Evolutionary conservation across 2,797 vertebrate genomes (phyloP).

Genomic region (Ctenopoma kingsleyae): DNA sequence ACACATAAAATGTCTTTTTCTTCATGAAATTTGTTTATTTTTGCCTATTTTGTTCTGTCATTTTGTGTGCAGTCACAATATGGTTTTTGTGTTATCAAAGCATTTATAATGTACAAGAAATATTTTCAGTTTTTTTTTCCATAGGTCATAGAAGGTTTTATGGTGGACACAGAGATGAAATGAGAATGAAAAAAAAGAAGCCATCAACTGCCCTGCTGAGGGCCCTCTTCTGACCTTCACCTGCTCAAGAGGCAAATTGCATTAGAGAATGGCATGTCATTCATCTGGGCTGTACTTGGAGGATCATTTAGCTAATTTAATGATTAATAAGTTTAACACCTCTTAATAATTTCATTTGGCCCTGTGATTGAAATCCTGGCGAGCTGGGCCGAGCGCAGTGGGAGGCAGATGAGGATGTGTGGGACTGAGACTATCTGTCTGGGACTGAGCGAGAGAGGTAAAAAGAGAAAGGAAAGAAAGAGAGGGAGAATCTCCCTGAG

Average conservation of each 20-base stretch:
- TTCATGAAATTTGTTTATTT: constrained; percentile 16
- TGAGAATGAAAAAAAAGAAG: constrained; percentile 60
- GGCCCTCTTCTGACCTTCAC: constrained; percentile 93
- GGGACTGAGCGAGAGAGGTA: constrained; percentile 21
- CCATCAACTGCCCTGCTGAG: constrained; percentile 83
- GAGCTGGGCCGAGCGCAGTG: constrained; percentile 87
- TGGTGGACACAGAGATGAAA: constrained; percentile 22
- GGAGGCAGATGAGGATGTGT: constrained; percentile 91
- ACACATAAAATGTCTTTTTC: constrained; percentile 10
- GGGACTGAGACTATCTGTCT: constrained; percentile 69
- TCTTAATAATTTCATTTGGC: constrained; percentile 99
- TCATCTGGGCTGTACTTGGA: constrained; percentile 93
- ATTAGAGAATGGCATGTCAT: constrained; percentile 96
- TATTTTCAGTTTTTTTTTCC: background rate
- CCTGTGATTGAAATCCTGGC: constrained; percentile 94
- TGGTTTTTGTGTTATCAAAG: background rate
- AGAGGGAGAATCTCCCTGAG: constrained; percentile 85
- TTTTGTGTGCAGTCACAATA: background rate
- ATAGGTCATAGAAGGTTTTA: constrained; percentile 5
- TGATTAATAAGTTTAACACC: constrained; percentile 99
- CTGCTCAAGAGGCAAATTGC: constrained; percentile 94
- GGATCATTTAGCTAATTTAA: constrained; percentile 99
- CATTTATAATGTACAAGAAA: background rate
- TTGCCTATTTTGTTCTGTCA: background rate
- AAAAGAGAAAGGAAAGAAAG: constrained; percentile 46